Percentiles rank a stretch among this genome's conserved stretches.
Conservation (phyloP, 2,888 invertebrate genomes). For the Loripinus fragilis region DNA sequence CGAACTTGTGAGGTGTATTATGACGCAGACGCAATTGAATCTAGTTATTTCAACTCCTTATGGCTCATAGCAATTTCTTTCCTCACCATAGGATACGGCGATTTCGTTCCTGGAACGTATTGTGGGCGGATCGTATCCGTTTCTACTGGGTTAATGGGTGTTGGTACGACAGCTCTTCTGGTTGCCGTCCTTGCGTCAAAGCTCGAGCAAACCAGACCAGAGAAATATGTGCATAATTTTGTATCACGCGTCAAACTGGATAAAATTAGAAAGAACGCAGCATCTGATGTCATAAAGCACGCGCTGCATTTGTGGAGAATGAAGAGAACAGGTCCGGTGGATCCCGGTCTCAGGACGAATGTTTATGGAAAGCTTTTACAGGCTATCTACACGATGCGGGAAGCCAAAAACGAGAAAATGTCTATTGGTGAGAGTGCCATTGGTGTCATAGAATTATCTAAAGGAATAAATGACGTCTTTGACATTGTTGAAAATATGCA, state of each 20-base stretch:
- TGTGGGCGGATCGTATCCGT: slow-evolving; percentile 76
- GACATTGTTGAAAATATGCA: slow-evolving; percentile 65
- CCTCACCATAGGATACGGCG: slow-evolving; percentile 76
- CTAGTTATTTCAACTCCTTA: slow-evolving; percentile 68
- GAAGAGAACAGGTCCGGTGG: slow-evolving; percentile 55
- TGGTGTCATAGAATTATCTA: slow-evolving; percentile 71
- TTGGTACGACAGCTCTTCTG: slow-evolving; percentile 73
- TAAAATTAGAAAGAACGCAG: slow-evolving; percentile 71
- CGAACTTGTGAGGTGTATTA: slow-evolving; percentile 74
- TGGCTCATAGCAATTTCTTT: slow-evolving; percentile 77
- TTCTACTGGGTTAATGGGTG: slow-evolving; percentile 74
- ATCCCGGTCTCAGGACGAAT: slow-evolving; percentile 48
- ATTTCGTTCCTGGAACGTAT: slow-evolving; percentile 71
- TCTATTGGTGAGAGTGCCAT: slow-evolving; percentile 72
- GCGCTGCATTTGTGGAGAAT: slow-evolving; percentile 72
- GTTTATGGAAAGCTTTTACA: slow-evolving; percentile 71
- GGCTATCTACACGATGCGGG: slow-evolving; percentile 70
- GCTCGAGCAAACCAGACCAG: slow-evolving; percentile 75
- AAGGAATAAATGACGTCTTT: slow-evolving; percentile 67
- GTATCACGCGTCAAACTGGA: slow-evolving; percentile 73
- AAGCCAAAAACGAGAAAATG: slow-evolving; percentile 69
- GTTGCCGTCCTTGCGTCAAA: slow-evolving; percentile 77
- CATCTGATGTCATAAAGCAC: slow-evolving; percentile 75
- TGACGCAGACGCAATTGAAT: slow-evolving; percentile 62
- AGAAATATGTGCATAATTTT: slow-evolving; percentile 78